Conservation (phyloP, 2,888 invertebrate genomes). For the Nebria brevicollis region DNA sequence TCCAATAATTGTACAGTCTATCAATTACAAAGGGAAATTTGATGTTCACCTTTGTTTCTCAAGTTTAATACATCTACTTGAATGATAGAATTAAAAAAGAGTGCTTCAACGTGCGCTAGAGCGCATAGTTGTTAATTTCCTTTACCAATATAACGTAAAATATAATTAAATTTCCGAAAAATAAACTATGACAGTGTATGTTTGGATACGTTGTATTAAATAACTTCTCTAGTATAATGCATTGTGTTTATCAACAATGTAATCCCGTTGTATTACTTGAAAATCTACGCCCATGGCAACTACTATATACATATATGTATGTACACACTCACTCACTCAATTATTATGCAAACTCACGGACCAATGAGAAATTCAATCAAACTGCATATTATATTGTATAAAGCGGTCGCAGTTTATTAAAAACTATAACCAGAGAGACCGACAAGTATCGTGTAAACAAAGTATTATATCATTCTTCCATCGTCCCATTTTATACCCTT, state of each 20-base stretch:
- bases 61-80: too few relatives aligned
- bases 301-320: neutral
- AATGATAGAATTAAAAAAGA: too few relatives aligned
- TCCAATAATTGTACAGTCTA: too few relatives aligned
- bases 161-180: neutral
- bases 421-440: constrained; percentile 19
- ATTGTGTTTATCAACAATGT: constrained; percentile 30
- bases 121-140: neutral
- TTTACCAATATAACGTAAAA: neutral
- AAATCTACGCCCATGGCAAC: constrained; percentile 33
- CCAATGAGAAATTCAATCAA: constrained; percentile 54
- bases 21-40: too few relatives aligned
- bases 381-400: constrained; percentile 19
- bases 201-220: neutral
- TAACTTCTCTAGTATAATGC: neutral
- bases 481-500: constrained; percentile 17
- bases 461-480: constrained; percentile 30
- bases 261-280: constrained; percentile 7
- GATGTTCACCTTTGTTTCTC: too few relatives aligned
- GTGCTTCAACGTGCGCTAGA: neutral
- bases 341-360: constrained; percentile 55
- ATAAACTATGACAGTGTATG: neutral
- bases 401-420: constrained; percentile 17
- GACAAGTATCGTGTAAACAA: constrained; percentile 23
- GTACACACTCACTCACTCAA: constrained; percentile 20